Evolutionary conservation across 2,113 vertebrate genomes (phyloP).

Genomic region (Thinocorus orbignyianus): DNA sequence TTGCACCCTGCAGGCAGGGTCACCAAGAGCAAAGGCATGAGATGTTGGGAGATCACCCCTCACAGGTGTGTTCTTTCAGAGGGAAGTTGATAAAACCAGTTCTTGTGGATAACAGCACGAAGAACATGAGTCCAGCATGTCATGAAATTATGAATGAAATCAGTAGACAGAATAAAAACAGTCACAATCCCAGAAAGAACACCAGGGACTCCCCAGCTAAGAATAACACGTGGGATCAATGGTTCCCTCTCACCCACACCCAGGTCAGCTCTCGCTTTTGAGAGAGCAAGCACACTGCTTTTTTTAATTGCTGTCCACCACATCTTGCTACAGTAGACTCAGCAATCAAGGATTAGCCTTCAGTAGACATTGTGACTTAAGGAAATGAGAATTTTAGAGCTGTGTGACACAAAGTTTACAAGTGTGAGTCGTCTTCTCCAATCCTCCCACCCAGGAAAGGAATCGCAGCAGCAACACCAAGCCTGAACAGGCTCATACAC

Average conservation of each 20-base stretch:
- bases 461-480: not conserved
- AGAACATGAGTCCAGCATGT: not conserved
- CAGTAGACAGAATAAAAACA: not conserved
- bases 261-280: not conserved
- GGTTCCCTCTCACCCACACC: not conserved
- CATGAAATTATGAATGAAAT: not conserved
- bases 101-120: not conserved
- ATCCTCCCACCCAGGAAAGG: not conserved
- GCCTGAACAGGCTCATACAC: not conserved
- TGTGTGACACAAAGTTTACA: not conserved
- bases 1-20: too few relatives aligned
- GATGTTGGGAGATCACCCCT: not conserved
- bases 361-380: not conserved
- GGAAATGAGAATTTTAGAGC: not conserved
- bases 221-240: not conserved
- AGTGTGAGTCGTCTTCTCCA: not conserved
- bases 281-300: accelerated
- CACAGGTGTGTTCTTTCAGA: too few relatives aligned
- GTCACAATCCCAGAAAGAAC: not conserved
- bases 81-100: not conserved
- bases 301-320: not conserved
- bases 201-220: not conserved
- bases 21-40: not conserved
- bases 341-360: not conserved
- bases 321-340: not conserved